phyloP scores from a whole-genome alignment of 2,113 vertebrate genomes.

The Oncorhynchus tshawytscha region DNA sequence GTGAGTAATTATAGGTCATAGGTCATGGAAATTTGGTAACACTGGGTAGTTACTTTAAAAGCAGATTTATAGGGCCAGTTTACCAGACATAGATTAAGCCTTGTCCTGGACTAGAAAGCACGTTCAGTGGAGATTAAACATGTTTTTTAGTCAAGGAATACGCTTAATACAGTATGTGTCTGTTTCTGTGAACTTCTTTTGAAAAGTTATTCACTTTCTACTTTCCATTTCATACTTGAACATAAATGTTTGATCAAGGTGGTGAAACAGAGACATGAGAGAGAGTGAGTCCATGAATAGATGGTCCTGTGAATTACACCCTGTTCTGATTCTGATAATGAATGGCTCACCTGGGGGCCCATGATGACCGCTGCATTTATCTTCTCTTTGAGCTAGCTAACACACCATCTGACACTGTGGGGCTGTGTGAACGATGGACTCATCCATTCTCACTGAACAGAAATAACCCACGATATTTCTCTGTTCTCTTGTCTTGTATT shows the following conservation, averaged over 20 bases:
- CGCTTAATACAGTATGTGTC: no score
- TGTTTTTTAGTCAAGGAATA: no score
- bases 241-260: constrained; percentile 45
- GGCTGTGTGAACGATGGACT: constrained; percentile 13
- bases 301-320: constrained; percentile 27
- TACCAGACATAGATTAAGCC: no score
- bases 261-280: constrained; percentile 19
- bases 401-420: not conserved
- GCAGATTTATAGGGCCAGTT: no score
- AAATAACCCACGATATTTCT: constrained; percentile 11
- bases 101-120: no score
- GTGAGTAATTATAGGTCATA: no score
- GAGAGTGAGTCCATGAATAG: constrained; percentile 42
- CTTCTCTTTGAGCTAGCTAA: not conserved
- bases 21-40: no score
- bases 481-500: no score
- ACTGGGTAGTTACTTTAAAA: no score
- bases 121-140: no score
- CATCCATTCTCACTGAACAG: constrained; percentile 16
- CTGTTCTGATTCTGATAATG: constrained; percentile 18
- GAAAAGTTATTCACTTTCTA: not conserved
- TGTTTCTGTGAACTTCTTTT: not conserved
- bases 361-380: constrained; percentile 35
- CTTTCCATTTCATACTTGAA: constrained; percentile 9
- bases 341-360: constrained; percentile 22